Percentiles rank a stretch among this genome's conserved stretches.
These are phyloP conservation scores for Pseudobourletiella spinata DNA, from an alignment of 1,140 invertebrate genomes.

Conservation along the genomic window DNA sequence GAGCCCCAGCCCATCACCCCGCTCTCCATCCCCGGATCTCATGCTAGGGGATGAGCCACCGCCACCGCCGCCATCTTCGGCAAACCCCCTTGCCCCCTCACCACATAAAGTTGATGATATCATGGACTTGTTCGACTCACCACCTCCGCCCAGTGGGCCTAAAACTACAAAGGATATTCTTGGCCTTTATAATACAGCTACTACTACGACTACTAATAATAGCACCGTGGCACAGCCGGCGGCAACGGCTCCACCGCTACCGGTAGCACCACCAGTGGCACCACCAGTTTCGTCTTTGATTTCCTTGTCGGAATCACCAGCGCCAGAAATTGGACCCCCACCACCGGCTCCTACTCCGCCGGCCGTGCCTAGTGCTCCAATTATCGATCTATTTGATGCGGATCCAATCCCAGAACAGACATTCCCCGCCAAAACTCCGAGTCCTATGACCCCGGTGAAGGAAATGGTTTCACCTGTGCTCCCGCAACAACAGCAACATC, in stretches of 20 bases:
- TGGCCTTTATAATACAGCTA: constrained; percentile 26
- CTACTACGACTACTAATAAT: no score
- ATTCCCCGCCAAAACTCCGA: no score
- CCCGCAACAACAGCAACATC: not conserved
- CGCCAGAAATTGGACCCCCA: not conserved
- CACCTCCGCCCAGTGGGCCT: not conserved
- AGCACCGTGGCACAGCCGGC: not conserved
- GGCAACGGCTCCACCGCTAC: not conserved
- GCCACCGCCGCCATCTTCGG: constrained; percentile 15
- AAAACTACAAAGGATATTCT: constrained; percentile 27
- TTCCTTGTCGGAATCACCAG: not conserved
- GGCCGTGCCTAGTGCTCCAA: not conserved
- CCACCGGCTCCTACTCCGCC: not conserved
- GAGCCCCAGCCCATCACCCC: constrained; percentile 73
- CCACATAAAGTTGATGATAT: constrained; percentile 17
- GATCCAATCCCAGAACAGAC: no score
- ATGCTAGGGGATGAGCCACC: constrained; percentile 48
- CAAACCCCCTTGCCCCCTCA: constrained; percentile 24
- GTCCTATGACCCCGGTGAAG: no score
- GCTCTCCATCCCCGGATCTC: constrained; percentile 57
- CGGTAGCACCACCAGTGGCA: not conserved
- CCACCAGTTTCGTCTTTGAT: not conserved
- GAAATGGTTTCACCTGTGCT: no score
- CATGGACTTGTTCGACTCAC: constrained; percentile 25
- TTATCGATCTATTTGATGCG: not conserved